These are phyloP conservation scores for Montipora foliosa DNA, from an alignment of 64 coral and sea anemone genomes.

Conservation along the genomic window DNA sequence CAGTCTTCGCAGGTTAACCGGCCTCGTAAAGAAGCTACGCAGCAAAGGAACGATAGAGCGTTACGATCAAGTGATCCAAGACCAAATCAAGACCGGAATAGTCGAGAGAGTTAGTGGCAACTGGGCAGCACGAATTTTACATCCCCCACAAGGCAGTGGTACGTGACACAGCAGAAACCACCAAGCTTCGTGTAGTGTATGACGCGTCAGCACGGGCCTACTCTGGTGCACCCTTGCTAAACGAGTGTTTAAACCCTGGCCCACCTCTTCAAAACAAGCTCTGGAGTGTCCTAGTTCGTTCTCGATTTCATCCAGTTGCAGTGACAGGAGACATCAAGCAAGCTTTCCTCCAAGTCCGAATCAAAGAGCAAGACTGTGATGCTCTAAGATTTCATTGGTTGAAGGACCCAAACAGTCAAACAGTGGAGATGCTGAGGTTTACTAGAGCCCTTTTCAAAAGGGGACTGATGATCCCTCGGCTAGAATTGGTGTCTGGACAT, in stretches of 20 bases:
- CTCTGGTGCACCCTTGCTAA: background rate
- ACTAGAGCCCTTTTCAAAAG: conserved; percentile 1
- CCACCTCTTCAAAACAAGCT: conserved; percentile 26
- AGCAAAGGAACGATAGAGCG: background rate
- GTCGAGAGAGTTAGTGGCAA: conserved; percentile 5
- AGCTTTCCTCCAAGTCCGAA: conserved; percentile 25
- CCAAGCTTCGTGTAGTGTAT: conserved; percentile 9
- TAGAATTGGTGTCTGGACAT: no score
- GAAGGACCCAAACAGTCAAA: conserved; percentile 24
- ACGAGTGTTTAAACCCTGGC: conserved; percentile 4
- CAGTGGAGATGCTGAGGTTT: conserved; percentile 14
- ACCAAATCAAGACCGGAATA: conserved; percentile 9
- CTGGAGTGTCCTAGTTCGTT: conserved; percentile 29
- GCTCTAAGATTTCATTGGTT: conserved; percentile 7
- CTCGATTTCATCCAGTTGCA: conserved; percentile 6
- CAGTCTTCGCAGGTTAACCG: background rate
- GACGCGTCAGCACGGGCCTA: no score
- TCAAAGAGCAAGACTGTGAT: conserved; percentile 7
- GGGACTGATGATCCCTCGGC: no score
- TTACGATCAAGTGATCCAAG: conserved; percentile 20
- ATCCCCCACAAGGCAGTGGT: conserved; percentile 12
- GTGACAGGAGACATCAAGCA: conserved; percentile 14
- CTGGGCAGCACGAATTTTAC: conserved; percentile 8
- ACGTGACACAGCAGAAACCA: conserved; percentile 14
- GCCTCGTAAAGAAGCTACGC: conserved; percentile 21